phyloP scores from a whole-genome alignment of 2,113 vertebrate genomes.

The Hippopotamus amphibius region DNA sequence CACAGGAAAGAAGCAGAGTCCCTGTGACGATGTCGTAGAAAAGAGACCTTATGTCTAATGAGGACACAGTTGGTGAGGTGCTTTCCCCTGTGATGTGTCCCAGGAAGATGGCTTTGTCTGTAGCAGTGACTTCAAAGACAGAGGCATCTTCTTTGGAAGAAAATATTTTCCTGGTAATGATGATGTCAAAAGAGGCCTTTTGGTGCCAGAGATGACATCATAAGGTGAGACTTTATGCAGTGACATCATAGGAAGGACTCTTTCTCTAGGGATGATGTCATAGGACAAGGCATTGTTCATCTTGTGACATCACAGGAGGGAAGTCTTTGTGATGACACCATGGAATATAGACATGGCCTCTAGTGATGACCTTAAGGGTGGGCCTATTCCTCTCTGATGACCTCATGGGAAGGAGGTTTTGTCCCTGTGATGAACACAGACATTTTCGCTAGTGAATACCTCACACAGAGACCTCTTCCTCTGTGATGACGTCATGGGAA shows the following conservation, averaged over 20 bases:
- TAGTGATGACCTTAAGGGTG: background rate
- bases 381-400: background rate
- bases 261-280: background rate
- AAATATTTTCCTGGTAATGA: background rate
- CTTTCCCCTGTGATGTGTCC: background rate
- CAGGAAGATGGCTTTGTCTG: constrained; percentile 71
- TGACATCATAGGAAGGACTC: background rate
- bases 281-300: background rate
- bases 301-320: background rate
- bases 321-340: background rate
- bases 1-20: constrained; percentile 11
- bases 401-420: background rate
- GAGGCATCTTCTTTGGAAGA: constrained; percentile 1
- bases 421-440: background rate
- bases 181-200: background rate
- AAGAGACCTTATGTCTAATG: background rate
- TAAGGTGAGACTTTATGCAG: background rate
- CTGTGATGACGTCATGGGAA: constrained; percentile 4
- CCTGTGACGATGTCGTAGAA: background rate
- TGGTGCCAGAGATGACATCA: background rate
- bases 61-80: background rate
- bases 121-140: background rate
- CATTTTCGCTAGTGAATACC: background rate
- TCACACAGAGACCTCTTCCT: constrained; percentile 35
- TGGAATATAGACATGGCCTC: background rate